Base-by-base conservation (phyloP, 2,113 vertebrate genomes). In the Takifugu bimaculatus region DNA sequence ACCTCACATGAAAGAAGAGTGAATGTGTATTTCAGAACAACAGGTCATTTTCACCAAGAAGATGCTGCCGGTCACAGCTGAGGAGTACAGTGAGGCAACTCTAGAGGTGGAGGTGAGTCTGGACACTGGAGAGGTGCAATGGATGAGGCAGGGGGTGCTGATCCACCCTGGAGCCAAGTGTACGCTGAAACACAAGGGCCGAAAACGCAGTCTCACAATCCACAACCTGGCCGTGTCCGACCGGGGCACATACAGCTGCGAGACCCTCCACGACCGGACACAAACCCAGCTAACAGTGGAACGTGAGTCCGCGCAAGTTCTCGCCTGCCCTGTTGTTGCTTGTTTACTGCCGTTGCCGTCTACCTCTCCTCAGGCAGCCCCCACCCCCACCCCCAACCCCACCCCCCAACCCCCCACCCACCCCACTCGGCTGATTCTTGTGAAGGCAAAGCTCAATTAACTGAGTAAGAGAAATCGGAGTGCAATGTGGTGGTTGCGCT, bases 211-310 rank as follows among this genome's bases (percentile, higher is more conserved):
- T 26, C 93, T 98, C 55, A 90, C 89, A 77, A 86, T 98, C 80
- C 85, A 57, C 57, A 85, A 88, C 1, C 80, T 96, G 0, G 4
- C 80, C 26, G 78, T 90, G 12, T 82, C 91, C 0, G 95, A 98
- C 88, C 93, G 89, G 0, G 95, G 95, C 62, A 92, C 82, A 68
- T 98, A 97, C 75, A 93, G 93, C 89, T 98, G 96, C 0, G 95
- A 98, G 81, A 98, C 90, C 15, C 93, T 94, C 63, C 95, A 98
- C 0, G 96, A 98, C 78, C 89, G 94, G 68, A 96, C 94, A 0
- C 93, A 95, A 81, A 93, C 92, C 77, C 91, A 89, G 75, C 93
- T 98, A 72, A 92, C 83, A 0, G 93, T 98, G 77, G 92, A 94
- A 79, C 91, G 95, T 98, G 90, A 94, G 95, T 95, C 78, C 64